Percentiles rank a stretch among this genome's conserved stretches.
These are phyloP conservation scores for Pagetopsis macropterus DNA, from an alignment of 2,797 vertebrate species.

Conservation along the genomic window DNA sequence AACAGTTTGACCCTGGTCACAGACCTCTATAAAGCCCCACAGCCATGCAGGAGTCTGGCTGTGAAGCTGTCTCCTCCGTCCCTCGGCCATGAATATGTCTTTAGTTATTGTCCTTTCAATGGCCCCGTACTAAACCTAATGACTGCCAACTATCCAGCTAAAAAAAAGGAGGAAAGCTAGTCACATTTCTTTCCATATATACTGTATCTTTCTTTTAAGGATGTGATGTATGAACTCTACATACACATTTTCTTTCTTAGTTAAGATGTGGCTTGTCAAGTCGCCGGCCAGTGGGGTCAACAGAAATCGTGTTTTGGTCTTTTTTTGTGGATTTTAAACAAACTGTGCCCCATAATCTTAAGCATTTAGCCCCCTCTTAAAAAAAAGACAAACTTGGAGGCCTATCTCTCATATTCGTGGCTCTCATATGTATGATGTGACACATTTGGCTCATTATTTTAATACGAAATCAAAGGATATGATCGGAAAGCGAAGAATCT, in stretches of 20 bases:
- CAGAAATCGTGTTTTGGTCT: no score
- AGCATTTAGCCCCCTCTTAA: no score
- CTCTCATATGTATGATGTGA: no score
- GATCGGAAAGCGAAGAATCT: no score
- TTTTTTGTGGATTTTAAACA: no score
- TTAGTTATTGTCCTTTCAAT: conserved; percentile 25
- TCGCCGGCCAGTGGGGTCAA: not conserved
- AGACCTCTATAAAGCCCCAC: conserved; percentile 31
- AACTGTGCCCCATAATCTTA: no score
- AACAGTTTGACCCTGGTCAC: conserved; percentile 59
- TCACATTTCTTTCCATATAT: conserved; percentile 7
- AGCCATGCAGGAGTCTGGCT: conserved; percentile 22
- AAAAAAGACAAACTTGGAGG: no score
- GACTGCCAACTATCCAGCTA: conserved; percentile 11
- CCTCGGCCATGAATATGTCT: conserved; percentile 26
- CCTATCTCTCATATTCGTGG: no score
- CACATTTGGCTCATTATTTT: no score
- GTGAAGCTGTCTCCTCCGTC: conserved; percentile 24
- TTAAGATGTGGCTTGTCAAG: not conserved
- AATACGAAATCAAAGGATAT: no score
- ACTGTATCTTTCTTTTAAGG: not conserved
- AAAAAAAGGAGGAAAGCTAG: not conserved
- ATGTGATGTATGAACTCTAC: not conserved
- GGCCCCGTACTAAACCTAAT: conserved; percentile 1
- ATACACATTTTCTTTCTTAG: not conserved